These are phyloP conservation scores for Chroicocephalus ridibundus DNA, from an alignment of 2,113 vertebrate genomes.

Conservation along the genomic window DNA sequence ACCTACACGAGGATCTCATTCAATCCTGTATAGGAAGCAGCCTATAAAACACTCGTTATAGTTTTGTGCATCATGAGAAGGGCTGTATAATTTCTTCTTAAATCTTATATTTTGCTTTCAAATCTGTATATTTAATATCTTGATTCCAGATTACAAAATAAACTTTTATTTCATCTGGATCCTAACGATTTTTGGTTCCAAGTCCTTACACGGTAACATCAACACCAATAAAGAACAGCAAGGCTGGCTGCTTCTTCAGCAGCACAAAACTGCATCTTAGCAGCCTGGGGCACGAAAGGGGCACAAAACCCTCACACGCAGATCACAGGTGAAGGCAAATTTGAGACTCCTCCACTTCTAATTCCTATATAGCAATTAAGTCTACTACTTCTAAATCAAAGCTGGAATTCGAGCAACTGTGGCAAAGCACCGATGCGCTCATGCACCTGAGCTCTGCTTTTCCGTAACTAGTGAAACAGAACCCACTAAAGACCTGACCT, in stretches of 20 bases:
- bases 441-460: background rate
- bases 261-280: background rate
- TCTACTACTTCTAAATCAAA: background rate
- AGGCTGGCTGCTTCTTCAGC: background rate
- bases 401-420: background rate
- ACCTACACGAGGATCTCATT: constrained; percentile 30
- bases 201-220: background rate
- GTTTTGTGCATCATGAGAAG: background rate
- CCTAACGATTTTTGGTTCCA: background rate
- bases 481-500: background rate
- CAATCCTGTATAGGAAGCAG: background rate
- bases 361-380: background rate
- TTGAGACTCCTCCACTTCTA: background rate
- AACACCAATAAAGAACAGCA: background rate
- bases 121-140: background rate
- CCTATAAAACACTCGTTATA: background rate
- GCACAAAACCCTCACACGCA: rapidly evolving
- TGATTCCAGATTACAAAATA: background rate
- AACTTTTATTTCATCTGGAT: background rate
- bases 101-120: background rate
- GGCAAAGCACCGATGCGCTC: background rate
- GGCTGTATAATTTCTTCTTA: background rate
- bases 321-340: background rate
- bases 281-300: background rate
- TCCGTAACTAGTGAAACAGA: background rate